phyloP scores from a whole-genome alignment of 2,113 vertebrate genomes.

The Philantomba maxwellii region DNA sequence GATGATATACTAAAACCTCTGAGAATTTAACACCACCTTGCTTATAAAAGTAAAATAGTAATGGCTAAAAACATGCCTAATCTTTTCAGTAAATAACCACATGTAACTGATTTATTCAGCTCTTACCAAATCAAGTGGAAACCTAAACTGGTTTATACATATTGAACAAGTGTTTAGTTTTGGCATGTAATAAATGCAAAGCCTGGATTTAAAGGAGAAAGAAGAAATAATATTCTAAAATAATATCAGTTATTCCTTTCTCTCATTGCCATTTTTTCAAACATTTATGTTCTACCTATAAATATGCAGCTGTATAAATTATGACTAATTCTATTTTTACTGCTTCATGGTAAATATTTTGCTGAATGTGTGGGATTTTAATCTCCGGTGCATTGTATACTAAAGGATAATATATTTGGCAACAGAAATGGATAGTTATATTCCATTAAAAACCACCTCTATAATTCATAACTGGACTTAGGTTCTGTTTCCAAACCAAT shows the following conservation, averaged over 20 bases:
- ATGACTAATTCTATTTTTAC: constrained; percentile 37
- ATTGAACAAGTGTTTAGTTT: neutral
- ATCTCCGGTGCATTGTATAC: neutral
- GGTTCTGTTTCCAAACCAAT: neutral
- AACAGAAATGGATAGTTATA: constrained; percentile 21
- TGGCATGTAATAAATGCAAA: constrained; percentile 12
- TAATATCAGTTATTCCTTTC: neutral
- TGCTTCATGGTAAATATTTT: constrained; percentile 19
- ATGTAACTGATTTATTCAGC: neutral
- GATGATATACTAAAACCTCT: neutral
- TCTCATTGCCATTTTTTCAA: constrained; percentile 1
- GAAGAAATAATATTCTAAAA: constrained; percentile 20
- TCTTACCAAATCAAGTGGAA: neutral
- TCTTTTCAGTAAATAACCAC: neutral
- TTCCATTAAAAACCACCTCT: constrained; percentile 16
- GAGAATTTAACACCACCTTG: neutral
- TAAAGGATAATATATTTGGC: constrained; percentile 26
- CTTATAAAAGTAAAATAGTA: neutral
- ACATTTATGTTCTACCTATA: neutral
- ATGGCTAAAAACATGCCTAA: neutral
- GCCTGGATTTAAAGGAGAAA: neutral
- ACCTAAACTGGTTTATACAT: constrained; percentile 29
- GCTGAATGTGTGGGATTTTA: constrained; percentile 19
- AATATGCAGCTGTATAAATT: constrained; percentile 41
- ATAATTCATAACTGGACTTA: neutral